Evolutionary conservation across 2,888 invertebrate genomes (phyloP).

Genomic region (Epinotia brunnichana): DNA sequence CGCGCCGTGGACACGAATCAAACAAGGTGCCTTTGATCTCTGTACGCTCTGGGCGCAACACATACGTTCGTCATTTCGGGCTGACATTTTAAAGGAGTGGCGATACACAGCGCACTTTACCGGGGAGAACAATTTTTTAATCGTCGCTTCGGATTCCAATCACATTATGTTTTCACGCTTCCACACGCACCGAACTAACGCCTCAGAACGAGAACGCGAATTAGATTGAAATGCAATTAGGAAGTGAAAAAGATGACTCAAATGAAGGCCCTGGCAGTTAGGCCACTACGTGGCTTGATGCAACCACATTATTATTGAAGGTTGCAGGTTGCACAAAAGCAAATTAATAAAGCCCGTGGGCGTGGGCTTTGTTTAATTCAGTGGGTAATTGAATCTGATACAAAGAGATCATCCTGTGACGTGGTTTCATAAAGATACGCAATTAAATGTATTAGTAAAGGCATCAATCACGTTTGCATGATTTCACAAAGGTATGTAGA

Average conservation of each 20-base stretch:
- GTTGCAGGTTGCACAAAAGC: not conserved
- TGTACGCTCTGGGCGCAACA: not conserved
- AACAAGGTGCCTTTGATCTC: constrained; percentile 7
- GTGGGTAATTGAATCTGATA: not conserved
- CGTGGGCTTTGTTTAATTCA: not conserved
- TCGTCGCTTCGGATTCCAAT: not conserved
- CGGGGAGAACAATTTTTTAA: not conserved
- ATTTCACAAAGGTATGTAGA: too few species aligned
- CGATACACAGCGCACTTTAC: not conserved
- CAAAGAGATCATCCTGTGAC: not conserved
- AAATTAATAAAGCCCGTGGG: not conserved
- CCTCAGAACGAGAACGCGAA: too few species aligned
- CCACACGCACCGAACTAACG: too few species aligned
- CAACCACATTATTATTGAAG: not conserved
- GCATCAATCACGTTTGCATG: too few species aligned
- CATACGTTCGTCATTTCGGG: not conserved
- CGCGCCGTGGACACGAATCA: constrained; percentile 18
- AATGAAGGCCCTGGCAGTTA: too few species aligned
- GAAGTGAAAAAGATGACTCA: too few species aligned
- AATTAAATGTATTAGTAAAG: too few species aligned
- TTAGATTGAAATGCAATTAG: too few species aligned
- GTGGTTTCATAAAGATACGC: too few species aligned
- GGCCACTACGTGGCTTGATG: too few species aligned
- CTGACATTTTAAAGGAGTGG: not conserved
- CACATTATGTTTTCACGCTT: not conserved